phyloP scores from a whole-genome alignment of 2,888 invertebrate species.

The Amiota mariae region DNA sequence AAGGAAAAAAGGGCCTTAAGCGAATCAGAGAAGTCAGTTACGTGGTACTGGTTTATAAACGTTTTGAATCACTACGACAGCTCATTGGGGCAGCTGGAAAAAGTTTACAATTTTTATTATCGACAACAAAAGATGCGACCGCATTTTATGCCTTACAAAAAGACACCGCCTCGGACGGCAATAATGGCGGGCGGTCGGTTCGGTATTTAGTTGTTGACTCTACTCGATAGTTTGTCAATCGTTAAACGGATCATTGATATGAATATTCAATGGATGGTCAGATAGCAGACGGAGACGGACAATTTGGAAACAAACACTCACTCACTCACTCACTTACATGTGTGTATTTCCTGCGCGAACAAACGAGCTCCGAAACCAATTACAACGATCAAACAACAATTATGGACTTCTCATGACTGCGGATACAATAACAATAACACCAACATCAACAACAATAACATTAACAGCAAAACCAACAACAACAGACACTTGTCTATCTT shows the following conservation, averaged over 20 bases:
- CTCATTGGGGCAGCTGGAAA: conserved; percentile 39
- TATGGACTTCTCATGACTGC: conserved; percentile 47
- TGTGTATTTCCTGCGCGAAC: conserved; percentile 59
- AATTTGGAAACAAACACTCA: neutral
- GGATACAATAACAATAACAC: neutral
- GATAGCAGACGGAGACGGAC: neutral
- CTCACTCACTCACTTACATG: neutral
- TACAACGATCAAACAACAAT: conserved; percentile 68
- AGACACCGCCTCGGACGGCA: conserved; percentile 16
- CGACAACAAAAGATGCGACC: conserved; percentile 53
- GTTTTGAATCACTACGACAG: neutral
- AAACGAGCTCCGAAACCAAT: conserved; percentile 57
- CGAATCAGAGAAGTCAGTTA: neutral
- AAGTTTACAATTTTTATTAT: conserved; percentile 62
- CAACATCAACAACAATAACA: too few relatives aligned
- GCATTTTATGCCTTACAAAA: conserved; percentile 28
- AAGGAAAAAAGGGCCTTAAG: neutral
- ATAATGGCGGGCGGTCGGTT: neutral
- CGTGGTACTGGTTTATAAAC: conserved; percentile 1
- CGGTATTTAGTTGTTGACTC: conserved; percentile 15
- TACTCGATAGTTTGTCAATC: conserved; percentile 56
- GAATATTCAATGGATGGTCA: conserved; percentile 50
- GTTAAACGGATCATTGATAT: conserved; percentile 64
- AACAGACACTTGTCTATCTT: neutral
- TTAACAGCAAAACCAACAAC: too few relatives aligned